Evolutionary conservation across 2,797 vertebrate genomes (phyloP), one percentile per base, ranked within the genome.

Genomic region (Sandelia bainsii): DNA sequence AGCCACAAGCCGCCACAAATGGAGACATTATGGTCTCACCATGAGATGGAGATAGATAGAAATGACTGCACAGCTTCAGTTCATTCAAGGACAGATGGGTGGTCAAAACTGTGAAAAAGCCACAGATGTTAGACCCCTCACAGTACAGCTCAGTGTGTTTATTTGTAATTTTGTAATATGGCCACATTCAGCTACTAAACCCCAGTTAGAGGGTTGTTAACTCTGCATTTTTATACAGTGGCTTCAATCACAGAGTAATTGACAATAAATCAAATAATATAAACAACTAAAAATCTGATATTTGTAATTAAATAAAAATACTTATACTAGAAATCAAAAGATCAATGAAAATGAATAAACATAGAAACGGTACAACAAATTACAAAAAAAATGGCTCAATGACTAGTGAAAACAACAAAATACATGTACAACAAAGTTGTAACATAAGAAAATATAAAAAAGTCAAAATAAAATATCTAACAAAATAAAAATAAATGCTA

Each of bases 11-110:
- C 65, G 74, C 76, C 67, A 61, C 76, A 73, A 70, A 87, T 84
- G 64, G 68, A 81, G 77, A 82, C 76, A 84, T 88, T 75, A 77
- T 76, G 32, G 69, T 79, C 76, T 72, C 83, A 66, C 66, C 76
- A 78, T 81, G 88, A 81, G 71, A 71, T 23, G 39, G 46, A 72
- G 61, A 50, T 57, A 12, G 34, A 83, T 4, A 75, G 19, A 74
- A 85, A 89, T 69, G 75, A 80, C 69, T 66, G 66, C 16, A 12
- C 66, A 62, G 71, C 60, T 52, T 72, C 46, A 40, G 78, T 77
- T 75, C 72, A 80, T 13, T 72, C 73, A 63, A 64, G 80, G 81
- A 83, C 63, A 70, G 76, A 74, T 74, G 82, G 45, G 77, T 86
- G 82, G 81, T 65, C 48, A 32, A 48, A 78, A 72, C 79, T 48